Evolutionary conservation across 2,888 invertebrate genomes (phyloP), one percentile per base, ranked within the genome.

Genomic region (Beris morrisii): DNA sequence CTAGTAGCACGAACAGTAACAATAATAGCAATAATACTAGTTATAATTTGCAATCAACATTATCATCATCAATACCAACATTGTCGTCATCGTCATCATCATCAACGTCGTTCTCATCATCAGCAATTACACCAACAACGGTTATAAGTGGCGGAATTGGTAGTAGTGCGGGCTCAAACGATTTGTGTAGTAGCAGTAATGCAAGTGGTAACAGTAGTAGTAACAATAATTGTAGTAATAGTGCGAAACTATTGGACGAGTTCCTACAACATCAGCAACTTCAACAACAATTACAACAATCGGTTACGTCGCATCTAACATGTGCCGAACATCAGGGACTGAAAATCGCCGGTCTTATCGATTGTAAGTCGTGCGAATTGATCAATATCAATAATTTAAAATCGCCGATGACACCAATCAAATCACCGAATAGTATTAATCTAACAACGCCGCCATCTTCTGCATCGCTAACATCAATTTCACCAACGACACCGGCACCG

Each of bases 301-400:
- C 74, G 11, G 73, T 75, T 15, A 73, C 73, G 4, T 69, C 67
- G 48, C 64, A 54, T 12, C 69, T 70, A 31, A 70, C 67, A 31
- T 81, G 81, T 64, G 70, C 75, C 12, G 79, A 80, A 12, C 80
- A 81, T 72, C 72, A 73, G 0, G 79, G 78, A 31, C 71, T 73
- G 3, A 78, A 78, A 12, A 72, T 76, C 30, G 50, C 44, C 7
- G 55, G 55, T 43, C 22, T 61, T 9, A 50, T 52, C 13, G 81
- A 80, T 68, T 80, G 81, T 69, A 81, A 81, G 68, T 74, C 74
- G 13, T 80, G 81, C 67, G 81, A 81, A 73, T 69, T 80, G 66
- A 70, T 76, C 12, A 79, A 77, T 67, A 74, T 77, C 45, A 73
- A 71, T 65, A 79, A 77, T 67, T 74, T 77, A 38, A 73, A 71